phyloP scores from a whole-genome alignment of 1,140 invertebrate genomes.

The Dufourea novaeangliae region DNA sequence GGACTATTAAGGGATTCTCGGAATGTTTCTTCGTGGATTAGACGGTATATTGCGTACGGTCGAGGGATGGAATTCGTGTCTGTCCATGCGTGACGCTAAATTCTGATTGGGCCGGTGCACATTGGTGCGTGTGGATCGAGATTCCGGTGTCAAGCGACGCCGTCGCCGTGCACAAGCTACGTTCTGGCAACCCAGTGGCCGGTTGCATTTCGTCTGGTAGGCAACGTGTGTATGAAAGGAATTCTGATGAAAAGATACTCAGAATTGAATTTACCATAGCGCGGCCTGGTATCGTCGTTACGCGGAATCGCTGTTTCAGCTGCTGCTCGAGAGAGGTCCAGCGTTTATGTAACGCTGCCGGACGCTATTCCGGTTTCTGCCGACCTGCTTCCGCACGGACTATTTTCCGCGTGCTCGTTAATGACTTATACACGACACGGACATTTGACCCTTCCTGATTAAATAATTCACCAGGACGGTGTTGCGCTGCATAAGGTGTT shows the following conservation, averaged over 20 bases:
- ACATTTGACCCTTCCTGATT: conserved; percentile 15
- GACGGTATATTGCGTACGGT: background rate
- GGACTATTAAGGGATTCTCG: conserved; percentile 1
- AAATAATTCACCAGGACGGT: conserved; percentile 46
- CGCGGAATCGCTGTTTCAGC: conserved; percentile 48
- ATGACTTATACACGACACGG: background rate
- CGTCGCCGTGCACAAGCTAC: background rate
- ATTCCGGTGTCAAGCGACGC: conserved; percentile 13
- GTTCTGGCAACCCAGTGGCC: background rate
- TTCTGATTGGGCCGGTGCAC: conserved; percentile 20
- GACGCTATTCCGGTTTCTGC: conserved; percentile 16
- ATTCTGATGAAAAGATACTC: conserved; percentile 56
- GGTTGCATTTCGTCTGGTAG: background rate
- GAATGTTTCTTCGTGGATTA: conserved; percentile 28
- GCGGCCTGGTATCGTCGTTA: conserved; percentile 37
- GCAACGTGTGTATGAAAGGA: conserved; percentile 44
- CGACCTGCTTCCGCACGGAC: conserved; percentile 9
- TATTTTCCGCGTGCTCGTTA: conserved; percentile 25
- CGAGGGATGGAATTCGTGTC: conserved; percentile 28
- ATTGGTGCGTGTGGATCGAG: conserved; percentile 15
- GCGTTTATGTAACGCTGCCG: conserved; percentile 52
- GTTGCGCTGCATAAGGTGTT: background rate
- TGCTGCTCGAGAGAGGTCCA: conserved; percentile 36
- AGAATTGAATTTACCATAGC: conserved; percentile 59
- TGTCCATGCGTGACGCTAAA: conserved; percentile 17